Conservation (phyloP, 2,113 vertebrate genomes). For the Periophthalmus modestus region DNA sequence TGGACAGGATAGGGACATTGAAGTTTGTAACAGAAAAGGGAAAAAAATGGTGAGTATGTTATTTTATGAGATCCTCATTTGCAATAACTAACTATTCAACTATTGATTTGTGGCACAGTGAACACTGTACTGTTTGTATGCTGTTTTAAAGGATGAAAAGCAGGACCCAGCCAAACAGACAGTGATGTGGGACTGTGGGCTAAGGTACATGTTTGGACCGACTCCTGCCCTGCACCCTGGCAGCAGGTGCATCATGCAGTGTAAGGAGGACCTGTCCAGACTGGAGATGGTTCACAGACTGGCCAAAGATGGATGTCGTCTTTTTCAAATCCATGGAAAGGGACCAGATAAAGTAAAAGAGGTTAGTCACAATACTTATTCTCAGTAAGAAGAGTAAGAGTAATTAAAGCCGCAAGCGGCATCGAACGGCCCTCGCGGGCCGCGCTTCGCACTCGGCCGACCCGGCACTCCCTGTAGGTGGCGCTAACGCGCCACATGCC, state of each 20-base stretch:
- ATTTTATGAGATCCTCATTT: slow-evolving; percentile 25
- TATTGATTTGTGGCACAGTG: not conserved
- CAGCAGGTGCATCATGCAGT: slow-evolving; percentile 83
- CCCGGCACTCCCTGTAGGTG: too few relatives aligned
- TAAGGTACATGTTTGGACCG: slow-evolving; percentile 90
- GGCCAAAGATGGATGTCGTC: slow-evolving; percentile 87
- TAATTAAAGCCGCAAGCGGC: too few relatives aligned
- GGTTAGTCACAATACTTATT: slow-evolving; percentile 76
- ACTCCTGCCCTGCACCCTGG: slow-evolving; percentile 86
- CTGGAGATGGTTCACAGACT: slow-evolving; percentile 91
- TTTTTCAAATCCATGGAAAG: slow-evolving; percentile 84
- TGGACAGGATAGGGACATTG: slow-evolving; percentile 11
- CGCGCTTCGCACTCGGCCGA: too few relatives aligned
- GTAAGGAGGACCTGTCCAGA: slow-evolving; percentile 87
- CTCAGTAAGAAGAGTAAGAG: not conserved
- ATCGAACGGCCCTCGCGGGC: too few relatives aligned
- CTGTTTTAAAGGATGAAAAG: slow-evolving; percentile 25
- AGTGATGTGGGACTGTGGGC: slow-evolving; percentile 97
- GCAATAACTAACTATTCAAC: not conserved
- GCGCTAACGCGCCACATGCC: too few relatives aligned
- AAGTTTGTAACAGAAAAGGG: slow-evolving; percentile 18
- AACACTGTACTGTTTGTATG: not conserved
- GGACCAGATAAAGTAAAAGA: slow-evolving; percentile 79
- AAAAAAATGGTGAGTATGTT: not conserved
- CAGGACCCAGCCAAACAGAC: not conserved